Evolutionary conservation across 2,113 vertebrate species (phyloP).

Genomic region (Brachyhypopomus gauderio): DNA sequence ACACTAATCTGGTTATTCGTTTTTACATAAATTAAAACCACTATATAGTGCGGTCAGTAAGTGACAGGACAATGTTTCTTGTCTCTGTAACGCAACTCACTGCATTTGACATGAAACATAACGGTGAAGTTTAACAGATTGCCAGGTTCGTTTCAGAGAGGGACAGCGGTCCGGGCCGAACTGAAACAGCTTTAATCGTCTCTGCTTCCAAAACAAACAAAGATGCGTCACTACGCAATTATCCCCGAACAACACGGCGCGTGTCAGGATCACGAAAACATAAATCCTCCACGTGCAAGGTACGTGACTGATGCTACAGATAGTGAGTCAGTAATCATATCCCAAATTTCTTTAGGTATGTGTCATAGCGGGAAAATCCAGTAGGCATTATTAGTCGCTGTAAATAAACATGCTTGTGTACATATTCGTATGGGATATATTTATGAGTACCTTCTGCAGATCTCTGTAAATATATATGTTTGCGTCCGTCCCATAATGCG

Average conservation of each 20-base stretch:
- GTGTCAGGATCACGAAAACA: too few species aligned
- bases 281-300: background rate
- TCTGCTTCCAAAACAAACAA: too few species aligned
- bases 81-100: too few species aligned
- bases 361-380: background rate
- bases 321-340: background rate
- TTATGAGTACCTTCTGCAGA: constrained; percentile 69
- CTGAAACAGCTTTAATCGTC: too few species aligned
- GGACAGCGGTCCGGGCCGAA: too few species aligned
- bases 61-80: background rate
- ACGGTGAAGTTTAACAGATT: too few species aligned
- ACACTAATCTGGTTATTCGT: too few species aligned
- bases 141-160: too few species aligned
- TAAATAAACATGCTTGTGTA: background rate
- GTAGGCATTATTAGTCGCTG: background rate
- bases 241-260: too few species aligned
- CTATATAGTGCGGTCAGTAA: constrained; percentile 59
- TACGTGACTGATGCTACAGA: background rate
- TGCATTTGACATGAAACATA: too few species aligned
- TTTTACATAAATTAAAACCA: background rate
- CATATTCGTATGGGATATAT: background rate
- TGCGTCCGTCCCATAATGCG: constrained; percentile 60
- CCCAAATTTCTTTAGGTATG: background rate
- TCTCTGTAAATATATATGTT: constrained; percentile 66
- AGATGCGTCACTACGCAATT: too few species aligned